Evolutionary conservation across 92 coral and sea anemone genomes (phyloP).

Genomic region (Muricea muricata): DNA sequence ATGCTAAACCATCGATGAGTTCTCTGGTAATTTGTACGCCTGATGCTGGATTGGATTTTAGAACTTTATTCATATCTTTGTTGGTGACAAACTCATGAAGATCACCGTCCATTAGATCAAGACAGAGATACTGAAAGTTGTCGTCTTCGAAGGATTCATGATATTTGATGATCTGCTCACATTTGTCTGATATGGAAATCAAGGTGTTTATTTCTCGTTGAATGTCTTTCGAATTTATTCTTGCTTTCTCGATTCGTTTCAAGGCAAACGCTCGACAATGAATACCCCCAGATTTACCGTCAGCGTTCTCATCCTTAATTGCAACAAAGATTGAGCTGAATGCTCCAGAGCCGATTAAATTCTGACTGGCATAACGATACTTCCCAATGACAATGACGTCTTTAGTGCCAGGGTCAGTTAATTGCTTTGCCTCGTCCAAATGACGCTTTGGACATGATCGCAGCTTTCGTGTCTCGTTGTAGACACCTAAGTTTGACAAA

Average conservation of each 20-base stretch:
- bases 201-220: conserved; percentile 61
- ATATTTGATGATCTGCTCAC: conserved; percentile 52
- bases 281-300: neutral
- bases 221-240: conserved; percentile 24
- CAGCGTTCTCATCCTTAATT: conserved; percentile 48
- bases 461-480: neutral
- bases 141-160: conserved; percentile 36
- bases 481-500: conserved; percentile 45
- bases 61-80: neutral
- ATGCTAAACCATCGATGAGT: conserved; percentile 60
- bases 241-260: conserved; percentile 54
- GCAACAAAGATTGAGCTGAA: conserved; percentile 64
- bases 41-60: conserved; percentile 2
- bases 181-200: conserved; percentile 18
- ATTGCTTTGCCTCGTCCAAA: neutral
- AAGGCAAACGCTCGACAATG: conserved; percentile 62
- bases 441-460: conserved; percentile 12
- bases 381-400: conserved; percentile 16
- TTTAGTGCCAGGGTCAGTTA: neutral
- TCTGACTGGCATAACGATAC: conserved; percentile 44
- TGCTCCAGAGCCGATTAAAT: conserved; percentile 65
- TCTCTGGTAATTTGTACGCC: neutral
- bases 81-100: conserved; percentile 40
- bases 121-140: conserved; percentile 46
- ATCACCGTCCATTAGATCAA: conserved; percentile 80